These are phyloP conservation scores for Brachirus orientalis DNA, from an alignment of 2,113 vertebrate species.

Conservation along the genomic window DNA sequence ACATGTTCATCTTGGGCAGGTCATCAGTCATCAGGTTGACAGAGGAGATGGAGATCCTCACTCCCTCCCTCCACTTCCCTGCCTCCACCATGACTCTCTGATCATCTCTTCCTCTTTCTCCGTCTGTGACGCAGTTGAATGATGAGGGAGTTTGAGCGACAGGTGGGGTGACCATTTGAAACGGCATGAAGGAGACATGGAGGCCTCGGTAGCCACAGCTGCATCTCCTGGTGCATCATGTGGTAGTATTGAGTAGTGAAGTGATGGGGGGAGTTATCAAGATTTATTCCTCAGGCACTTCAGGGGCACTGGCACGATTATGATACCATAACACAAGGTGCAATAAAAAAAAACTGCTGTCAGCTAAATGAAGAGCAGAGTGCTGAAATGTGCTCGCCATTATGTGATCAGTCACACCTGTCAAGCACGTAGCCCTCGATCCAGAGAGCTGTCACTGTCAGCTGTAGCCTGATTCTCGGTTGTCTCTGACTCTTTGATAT, in stretches of 20 bases:
- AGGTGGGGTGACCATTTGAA: conserved; percentile 33
- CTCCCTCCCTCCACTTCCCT: no score
- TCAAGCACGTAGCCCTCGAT: conserved; percentile 46
- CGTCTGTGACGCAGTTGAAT: conserved; percentile 18
- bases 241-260: neutral
- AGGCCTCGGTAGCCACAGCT: neutral
- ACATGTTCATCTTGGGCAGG: no score
- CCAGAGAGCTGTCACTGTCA: conserved; percentile 65
- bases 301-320: conserved; percentile 57
- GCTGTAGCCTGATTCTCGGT: conserved; percentile 22
- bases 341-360: conserved; percentile 73
- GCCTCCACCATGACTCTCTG: neutral
- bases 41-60: no score
- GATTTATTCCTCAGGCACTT: conserved; percentile 67
- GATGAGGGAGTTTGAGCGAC: conserved; percentile 52
- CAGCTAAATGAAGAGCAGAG: conserved; percentile 73
- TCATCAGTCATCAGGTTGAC: neutral
- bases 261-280: conserved; percentile 29
- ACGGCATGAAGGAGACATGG: conserved; percentile 15
- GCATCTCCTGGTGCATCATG: conserved; percentile 27
- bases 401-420: conserved; percentile 72
- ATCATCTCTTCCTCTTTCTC: neutral
- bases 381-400: conserved; percentile 51
- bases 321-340: conserved; percentile 75
- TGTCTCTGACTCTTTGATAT: neutral